Conservation (phyloP, 2,113 vertebrate species). For the Corynorhinus townsendii region DNA sequence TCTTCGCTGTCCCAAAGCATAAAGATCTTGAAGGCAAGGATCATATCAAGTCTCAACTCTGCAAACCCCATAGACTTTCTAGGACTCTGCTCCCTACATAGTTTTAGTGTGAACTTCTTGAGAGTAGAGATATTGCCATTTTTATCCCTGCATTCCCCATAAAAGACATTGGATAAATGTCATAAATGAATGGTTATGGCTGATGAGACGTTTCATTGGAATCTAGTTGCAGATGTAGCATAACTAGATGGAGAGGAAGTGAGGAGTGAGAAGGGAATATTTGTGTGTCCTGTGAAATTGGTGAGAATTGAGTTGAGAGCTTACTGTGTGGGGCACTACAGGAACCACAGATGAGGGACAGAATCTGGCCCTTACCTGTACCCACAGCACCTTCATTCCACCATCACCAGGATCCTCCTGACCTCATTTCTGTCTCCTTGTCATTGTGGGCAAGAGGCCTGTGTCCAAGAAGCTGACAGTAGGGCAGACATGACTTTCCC, state of each 20-base stretch:
- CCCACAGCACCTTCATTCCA: too few relatives aligned
- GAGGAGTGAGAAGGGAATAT: not conserved
- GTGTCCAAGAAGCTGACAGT: not conserved
- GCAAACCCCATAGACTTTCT: not conserved
- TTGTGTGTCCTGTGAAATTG: not conserved
- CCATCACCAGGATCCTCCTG: too few relatives aligned
- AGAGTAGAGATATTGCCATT: not conserved
- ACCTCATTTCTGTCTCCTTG: too few relatives aligned
- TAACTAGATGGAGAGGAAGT: not conserved
- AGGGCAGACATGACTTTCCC: not conserved
- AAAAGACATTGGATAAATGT: not conserved
- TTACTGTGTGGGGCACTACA: not conserved
- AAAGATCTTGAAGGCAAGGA: not conserved
- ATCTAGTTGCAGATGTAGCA: not conserved
- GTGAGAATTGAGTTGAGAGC: not conserved
- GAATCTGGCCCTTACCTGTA: not conserved
- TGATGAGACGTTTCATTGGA: not conserved
- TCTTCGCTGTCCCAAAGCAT: not conserved
- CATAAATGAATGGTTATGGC: not conserved
- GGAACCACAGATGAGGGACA: not conserved
- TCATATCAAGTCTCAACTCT: not conserved
- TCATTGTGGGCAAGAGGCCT: too few relatives aligned
- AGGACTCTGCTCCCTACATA: not conserved
- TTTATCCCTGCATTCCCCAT: not conserved
- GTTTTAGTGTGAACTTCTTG: not conserved